Conservation (phyloP, 2,888 invertebrate species). For the Slavum lentiscoides region DNA sequence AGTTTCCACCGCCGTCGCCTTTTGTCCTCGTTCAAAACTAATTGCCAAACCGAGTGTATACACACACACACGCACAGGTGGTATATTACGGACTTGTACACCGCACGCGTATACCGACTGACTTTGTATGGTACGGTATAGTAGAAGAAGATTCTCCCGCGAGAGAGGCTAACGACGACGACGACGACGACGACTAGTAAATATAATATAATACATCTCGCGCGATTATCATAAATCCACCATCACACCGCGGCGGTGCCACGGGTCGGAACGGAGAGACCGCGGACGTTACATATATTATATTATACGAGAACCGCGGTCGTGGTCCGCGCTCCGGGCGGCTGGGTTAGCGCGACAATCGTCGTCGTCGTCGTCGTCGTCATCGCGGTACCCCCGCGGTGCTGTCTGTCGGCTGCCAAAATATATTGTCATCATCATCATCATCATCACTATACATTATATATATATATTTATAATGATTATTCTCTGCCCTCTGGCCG, state of each 20-base stretch:
- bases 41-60: constrained; percentile 41
- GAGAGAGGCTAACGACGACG: not conserved
- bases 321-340: too few species aligned
- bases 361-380: too few species aligned
- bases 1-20: constrained; percentile 39
- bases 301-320: too few species aligned
- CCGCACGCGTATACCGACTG: not conserved
- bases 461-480: too few species aligned
- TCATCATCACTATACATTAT: too few species aligned
- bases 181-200: not conserved
- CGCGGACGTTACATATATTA: not conserved
- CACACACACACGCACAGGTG: not conserved
- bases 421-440: not conserved
- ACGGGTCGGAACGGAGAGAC: not conserved
- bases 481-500: too few species aligned
- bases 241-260: not conserved
- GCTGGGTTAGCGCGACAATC: too few species aligned
- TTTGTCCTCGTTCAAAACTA: constrained; percentile 40
- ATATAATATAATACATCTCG: not conserved
- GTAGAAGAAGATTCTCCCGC: not conserved
- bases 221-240: constrained; percentile 45
- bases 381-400: not conserved
- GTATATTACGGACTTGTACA: not conserved
- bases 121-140: not conserved
- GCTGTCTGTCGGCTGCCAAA: constrained; percentile 11